Evolutionary conservation across 1,140 invertebrate species (phyloP), one percentile per base, ranked within the genome.

Genomic region (Venustaconcha ellipsiformis): DNA sequence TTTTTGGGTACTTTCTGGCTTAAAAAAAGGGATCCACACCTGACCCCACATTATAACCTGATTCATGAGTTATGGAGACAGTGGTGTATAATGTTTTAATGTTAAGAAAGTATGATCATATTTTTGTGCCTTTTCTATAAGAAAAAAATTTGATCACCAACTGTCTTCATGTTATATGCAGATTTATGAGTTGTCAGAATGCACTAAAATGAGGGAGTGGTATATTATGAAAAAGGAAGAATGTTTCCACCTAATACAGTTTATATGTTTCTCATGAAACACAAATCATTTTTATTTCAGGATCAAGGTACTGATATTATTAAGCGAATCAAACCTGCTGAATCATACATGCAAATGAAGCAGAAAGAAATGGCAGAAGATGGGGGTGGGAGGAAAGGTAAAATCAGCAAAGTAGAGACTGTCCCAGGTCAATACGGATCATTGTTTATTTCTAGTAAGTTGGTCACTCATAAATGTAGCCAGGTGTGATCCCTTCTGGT

Each of bases 401-500:
- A 48, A 48, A 4, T 48, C 37, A 48, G 37, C 37, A 48, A 48
- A 48, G 8, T 77, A 23, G 75, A 77, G 60, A 70, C 72, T 72
- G 70, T 77, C 20, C 75, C 75, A 62, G 75, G 75, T 17, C 59
- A 77, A 67, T 77, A 77, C 67, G 75, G 75, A 72, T 67, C 75
- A 72, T 67, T 72, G 67, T 77, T 70, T 67, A 77, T 77, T 64
- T 77, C 75, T 71, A 77, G 75, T 77, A 77, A 77, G 75, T 77
- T 57, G 15, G 59, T 11, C 14, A 71, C 20, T 48, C 37, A 48
- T 48, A 48, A 0, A 48, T 48, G 37, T 48, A 48, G 37, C 37
- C 37, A 48, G 37, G 37, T 48, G 37, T 48, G 37, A 48, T 48
- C 37, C 37, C 37, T 48, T 6, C 37, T 48, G 37, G 37, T 48